phyloP scores from a whole-genome alignment of 1,140 invertebrate genomes.

The Idris sp. region DNA sequence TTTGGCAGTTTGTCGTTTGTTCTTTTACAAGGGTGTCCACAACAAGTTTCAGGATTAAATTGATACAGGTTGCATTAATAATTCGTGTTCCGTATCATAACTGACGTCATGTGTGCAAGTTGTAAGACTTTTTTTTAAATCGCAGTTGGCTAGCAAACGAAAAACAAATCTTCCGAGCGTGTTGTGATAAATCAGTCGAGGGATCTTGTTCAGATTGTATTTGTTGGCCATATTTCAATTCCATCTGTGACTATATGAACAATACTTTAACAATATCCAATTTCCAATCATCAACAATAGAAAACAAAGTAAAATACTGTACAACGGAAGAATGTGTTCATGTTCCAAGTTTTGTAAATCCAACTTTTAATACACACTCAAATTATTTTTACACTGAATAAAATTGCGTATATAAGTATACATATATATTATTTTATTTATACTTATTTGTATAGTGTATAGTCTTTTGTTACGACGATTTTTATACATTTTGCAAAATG shows the following conservation, averaged over 20 bases:
- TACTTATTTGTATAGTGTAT: conserved; percentile 32
- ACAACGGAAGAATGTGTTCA: conserved; percentile 39
- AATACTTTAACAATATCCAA: conserved; percentile 56
- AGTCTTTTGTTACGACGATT: conserved; percentile 36
- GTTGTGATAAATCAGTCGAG: conserved; percentile 30
- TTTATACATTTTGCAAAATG: conserved; percentile 39
- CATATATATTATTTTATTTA: conserved; percentile 25
- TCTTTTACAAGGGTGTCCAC: conserved; percentile 46
- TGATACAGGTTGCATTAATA: conserved; percentile 39
- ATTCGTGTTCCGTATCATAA: conserved; percentile 47
- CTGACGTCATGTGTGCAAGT: conserved; percentile 28
- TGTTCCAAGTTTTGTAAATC: conserved; percentile 6
- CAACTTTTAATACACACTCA: conserved; percentile 25
- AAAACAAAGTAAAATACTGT: conserved; percentile 40
- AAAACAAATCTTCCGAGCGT: conserved; percentile 23
- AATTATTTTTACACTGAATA: conserved; percentile 37
- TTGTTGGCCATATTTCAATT: conserved; percentile 69
- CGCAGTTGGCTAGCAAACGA: conserved; percentile 37
- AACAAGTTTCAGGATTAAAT: conserved; percentile 30
- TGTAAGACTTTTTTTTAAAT: conserved; percentile 54
- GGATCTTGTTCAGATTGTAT: conserved; percentile 21
- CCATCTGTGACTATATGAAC: conserved; percentile 73
- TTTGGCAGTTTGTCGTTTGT: conserved; percentile 57
- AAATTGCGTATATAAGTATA: conserved; percentile 33
- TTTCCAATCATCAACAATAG: conserved; percentile 52